Conservation (phyloP, 2,113 vertebrate genomes). For the Elephas maximus region DNA sequence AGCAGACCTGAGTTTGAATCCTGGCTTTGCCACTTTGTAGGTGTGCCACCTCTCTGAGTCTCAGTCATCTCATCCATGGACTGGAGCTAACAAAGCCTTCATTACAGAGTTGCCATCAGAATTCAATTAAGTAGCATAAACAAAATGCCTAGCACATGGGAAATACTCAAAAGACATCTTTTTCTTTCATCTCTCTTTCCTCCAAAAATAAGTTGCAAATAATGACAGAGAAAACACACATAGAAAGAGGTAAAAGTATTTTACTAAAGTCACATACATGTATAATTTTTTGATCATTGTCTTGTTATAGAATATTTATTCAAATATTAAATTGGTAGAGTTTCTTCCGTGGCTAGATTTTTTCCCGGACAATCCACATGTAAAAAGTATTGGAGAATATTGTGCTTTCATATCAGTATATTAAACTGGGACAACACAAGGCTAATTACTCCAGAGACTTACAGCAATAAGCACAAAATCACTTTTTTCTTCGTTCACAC, state of each 20-base stretch:
- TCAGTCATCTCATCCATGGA: neutral
- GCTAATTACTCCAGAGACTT: conserved; percentile 38
- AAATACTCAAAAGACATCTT: neutral
- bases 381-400: neutral
- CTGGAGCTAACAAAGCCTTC: neutral
- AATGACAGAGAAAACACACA: conserved; percentile 25
- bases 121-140: neutral
- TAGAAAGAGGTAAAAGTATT: neutral
- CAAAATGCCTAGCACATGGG: neutral
- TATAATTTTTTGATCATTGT: neutral
- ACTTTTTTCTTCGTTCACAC: conserved; percentile 9
- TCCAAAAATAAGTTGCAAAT: neutral
- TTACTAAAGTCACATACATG: conserved; percentile 20
- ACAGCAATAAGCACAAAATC: conserved; percentile 38
- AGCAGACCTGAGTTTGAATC: neutral
- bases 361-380: neutral
- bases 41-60: neutral
- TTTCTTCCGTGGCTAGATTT: neutral
- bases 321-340: conserved; percentile 22
- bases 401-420: neutral
- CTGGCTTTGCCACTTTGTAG: neutral
- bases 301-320: conserved; percentile 7
- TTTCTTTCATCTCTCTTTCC: neutral
- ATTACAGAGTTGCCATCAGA: neutral
- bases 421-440: neutral